Conservation (phyloP, 64 coral and sea anemone genomes). For the Cladopsammia gracilis region DNA sequence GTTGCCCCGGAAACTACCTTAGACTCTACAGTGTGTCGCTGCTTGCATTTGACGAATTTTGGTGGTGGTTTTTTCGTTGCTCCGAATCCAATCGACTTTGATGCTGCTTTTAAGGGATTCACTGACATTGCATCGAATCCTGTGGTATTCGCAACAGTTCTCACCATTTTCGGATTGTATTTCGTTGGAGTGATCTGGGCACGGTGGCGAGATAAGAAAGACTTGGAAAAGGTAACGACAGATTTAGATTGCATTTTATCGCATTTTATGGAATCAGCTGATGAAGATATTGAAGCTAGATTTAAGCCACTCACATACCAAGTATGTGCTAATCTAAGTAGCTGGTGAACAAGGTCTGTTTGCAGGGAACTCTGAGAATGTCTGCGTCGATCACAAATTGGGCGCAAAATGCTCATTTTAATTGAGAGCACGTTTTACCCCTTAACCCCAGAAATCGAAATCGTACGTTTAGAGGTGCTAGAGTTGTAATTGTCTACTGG, state of each 20-base stretch:
- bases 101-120: constrained; percentile 70
- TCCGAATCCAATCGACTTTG: constrained; percentile 91
- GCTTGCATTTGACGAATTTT: constrained; percentile 88
- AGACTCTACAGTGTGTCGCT: constrained; percentile 44
- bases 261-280: background rate
- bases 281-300: too few relatives aligned
- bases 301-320: too few relatives aligned
- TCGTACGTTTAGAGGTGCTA: too few relatives aligned
- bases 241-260: background rate
- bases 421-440: too few relatives aligned
- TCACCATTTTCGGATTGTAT: constrained; percentile 81
- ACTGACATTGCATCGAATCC: constrained; percentile 72
- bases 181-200: constrained; percentile 75
- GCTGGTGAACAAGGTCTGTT: too few relatives aligned
- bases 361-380: too few relatives aligned
- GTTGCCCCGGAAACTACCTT: constrained; percentile 66
- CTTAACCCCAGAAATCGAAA: too few relatives aligned
- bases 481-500: too few relatives aligned
- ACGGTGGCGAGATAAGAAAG: constrained; percentile 80
- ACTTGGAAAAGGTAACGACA: constrained; percentile 76
- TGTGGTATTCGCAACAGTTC: constrained; percentile 74
- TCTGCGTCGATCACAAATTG: too few relatives aligned
- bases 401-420: too few relatives aligned
- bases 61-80: constrained; percentile 90
- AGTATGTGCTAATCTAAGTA: too few relatives aligned